Percentiles rank a stretch among this genome's conserved stretches.
Conservation (phyloP, 2,888 invertebrate species). For the Agrypnus murinus region DNA sequence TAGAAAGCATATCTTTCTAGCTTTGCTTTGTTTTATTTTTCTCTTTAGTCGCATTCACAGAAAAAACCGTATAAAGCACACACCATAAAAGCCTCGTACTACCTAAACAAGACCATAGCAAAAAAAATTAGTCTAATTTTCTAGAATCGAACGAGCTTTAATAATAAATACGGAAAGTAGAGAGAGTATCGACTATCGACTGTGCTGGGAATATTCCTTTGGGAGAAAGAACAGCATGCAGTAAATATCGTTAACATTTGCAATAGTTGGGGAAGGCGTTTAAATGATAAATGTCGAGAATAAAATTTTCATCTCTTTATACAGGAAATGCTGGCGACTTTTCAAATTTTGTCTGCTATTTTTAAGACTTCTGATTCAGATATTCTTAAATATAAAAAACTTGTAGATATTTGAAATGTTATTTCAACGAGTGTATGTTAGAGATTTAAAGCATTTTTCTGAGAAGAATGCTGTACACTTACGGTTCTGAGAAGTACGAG, state of each 20-base stretch:
- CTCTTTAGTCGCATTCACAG: too few relatives aligned
- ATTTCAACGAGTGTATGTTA: too few relatives aligned
- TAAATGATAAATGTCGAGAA: conserved; percentile 18
- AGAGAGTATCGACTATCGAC: conserved; percentile 15
- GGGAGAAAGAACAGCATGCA: neutral
- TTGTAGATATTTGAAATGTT: too few relatives aligned
- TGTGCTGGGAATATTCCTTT: conserved; percentile 8
- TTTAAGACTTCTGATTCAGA: too few relatives aligned
- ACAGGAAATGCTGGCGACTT: conserved; percentile 9
- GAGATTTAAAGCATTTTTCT: too few relatives aligned
- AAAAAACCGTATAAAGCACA: too few relatives aligned
- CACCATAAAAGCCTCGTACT: too few relatives aligned
- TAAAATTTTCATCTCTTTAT: conserved; percentile 24
- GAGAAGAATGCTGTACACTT: too few relatives aligned
- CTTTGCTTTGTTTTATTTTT: too few relatives aligned
- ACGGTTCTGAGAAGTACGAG: too few relatives aligned
- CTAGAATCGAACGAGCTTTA: neutral
- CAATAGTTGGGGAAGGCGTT: conserved; percentile 6
- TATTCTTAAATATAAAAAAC: too few relatives aligned
- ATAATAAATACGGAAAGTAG: conserved; percentile 10
- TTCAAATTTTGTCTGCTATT: conserved; percentile 7
- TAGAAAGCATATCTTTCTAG: too few relatives aligned
- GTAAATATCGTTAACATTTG: conserved; percentile 26
- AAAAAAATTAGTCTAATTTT: conserved; percentile 12
- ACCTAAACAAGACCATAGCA: neutral